Evolutionary conservation across 2,797 vertebrate genomes (phyloP).

Genomic region (Amblyopsis hoosieri): DNA sequence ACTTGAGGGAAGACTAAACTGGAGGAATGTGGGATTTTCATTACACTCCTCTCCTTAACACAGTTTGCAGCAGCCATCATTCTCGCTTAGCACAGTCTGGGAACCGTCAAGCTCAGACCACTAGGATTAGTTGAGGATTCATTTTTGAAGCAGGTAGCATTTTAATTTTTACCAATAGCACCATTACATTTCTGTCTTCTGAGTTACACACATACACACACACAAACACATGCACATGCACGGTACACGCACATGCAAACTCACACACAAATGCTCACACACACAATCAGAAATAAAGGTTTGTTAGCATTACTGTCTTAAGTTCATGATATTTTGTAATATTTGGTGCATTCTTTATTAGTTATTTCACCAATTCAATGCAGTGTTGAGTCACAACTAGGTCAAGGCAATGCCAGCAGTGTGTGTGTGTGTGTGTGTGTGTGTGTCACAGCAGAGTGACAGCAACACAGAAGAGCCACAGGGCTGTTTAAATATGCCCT

Average conservation of each 20-base stretch:
- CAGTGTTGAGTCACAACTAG: conserved; percentile 74
- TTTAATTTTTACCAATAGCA: too few relatives aligned
- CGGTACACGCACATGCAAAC: neutral
- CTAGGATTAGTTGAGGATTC: conserved; percentile 81
- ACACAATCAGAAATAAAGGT: conserved; percentile 70
- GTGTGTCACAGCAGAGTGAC: conserved; percentile 57
- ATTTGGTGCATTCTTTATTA: conserved; percentile 15
- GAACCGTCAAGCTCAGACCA: conserved; percentile 76
- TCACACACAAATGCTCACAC: conserved; percentile 20
- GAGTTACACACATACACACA: conserved; percentile 55
- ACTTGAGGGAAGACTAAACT: conserved; percentile 58
- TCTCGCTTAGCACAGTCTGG: conserved; percentile 61
- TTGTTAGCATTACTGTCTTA: conserved; percentile 50
- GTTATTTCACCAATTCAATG: conserved; percentile 66
- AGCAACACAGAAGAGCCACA: conserved; percentile 68
- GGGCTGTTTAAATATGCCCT: conserved; percentile 71
- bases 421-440: conserved; percentile 18
- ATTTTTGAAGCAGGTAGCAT: conserved; percentile 68
- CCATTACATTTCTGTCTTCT: conserved; percentile 45
- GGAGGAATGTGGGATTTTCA: conserved; percentile 32
- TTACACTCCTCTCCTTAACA: conserved; percentile 8
- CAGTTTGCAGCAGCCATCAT: conserved; percentile 47
- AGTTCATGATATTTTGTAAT: conserved; percentile 60
- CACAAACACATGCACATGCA: too few relatives aligned
- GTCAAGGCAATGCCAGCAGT: conserved; percentile 68